Percentiles rank a stretch among this genome's conserved stretches.
Evolutionary conservation across 2,113 vertebrate species (phyloP).

Genomic region (Melanostigma gelatinosum): DNA sequence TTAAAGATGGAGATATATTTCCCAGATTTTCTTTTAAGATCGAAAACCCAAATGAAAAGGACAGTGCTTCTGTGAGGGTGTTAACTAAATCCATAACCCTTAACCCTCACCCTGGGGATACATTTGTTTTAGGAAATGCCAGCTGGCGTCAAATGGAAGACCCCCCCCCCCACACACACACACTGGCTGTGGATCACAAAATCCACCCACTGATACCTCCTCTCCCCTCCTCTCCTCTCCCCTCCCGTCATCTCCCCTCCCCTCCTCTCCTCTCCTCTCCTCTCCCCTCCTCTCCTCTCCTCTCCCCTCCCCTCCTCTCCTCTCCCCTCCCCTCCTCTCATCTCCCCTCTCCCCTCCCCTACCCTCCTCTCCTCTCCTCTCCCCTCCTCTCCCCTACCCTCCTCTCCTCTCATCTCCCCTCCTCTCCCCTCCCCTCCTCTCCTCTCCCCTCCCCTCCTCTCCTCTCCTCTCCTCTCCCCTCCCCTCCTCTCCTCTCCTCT

Average conservation of each 20-base stretch:
- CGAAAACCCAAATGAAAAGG: background rate
- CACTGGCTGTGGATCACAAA: constrained; percentile 20
- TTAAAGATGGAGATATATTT: background rate
- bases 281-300: no score
- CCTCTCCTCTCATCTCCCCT: no score
- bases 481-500: no score
- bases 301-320: background rate
- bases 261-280: background rate
- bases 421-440: background rate
- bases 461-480: background rate
- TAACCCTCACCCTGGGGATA: background rate
- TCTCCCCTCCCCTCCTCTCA: no score
- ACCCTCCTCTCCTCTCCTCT: no score
- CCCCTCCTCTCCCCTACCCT: no score
- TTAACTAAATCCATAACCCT: background rate
- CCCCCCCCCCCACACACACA: no score
- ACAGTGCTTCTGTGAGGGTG: background rate
- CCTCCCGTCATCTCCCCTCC: background rate
- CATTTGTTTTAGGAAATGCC: constrained; percentile 8
- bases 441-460: no score
- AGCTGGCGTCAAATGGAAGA: background rate
- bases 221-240: background rate
- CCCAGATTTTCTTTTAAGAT: background rate
- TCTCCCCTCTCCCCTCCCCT: no score
- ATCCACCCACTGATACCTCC: constrained; percentile 6